A percentile compares a stretch with the other conserved stretches of the same genome.
Conservation (phyloP, 2,797 vertebrate species). For the Malacoraja senta region DNA sequence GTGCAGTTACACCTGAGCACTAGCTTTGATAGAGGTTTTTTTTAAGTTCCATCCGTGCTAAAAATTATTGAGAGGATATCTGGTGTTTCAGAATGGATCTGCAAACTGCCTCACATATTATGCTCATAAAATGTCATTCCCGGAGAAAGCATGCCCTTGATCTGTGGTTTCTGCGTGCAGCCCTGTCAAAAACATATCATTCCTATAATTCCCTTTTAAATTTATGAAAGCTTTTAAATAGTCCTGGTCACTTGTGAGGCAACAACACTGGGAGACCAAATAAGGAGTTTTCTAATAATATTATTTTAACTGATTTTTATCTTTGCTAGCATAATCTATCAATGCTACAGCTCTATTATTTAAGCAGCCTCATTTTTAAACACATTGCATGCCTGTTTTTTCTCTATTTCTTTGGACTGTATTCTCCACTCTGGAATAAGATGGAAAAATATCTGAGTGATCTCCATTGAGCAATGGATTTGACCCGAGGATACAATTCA, state of each 20-base stretch:
- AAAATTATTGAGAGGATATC: background rate
- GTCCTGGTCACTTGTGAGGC: background rate
- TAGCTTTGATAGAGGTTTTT: background rate
- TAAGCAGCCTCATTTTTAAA: background rate
- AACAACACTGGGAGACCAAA: background rate
- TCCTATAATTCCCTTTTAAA: constrained; percentile 26
- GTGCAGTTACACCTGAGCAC: background rate
- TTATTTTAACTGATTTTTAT: constrained; percentile 18
- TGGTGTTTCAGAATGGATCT: background rate
- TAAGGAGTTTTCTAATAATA: constrained; percentile 1
- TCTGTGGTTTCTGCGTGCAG: background rate
- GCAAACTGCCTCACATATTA: background rate
- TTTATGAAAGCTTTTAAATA: constrained; percentile 8
- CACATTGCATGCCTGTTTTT: background rate
- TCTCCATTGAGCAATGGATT: background rate
- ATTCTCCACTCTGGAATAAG: background rate
- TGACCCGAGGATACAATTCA: background rate
- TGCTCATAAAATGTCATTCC: background rate
- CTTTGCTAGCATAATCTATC: background rate
- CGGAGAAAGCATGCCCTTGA: background rate
- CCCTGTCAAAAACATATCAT: constrained; percentile 4
- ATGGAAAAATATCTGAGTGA: background rate
- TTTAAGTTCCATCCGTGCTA: background rate
- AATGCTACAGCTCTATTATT: background rate
- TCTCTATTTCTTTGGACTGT: background rate